Conservation (phyloP, 2,113 vertebrate genomes). For the Podarcis raffonei region DNA sequence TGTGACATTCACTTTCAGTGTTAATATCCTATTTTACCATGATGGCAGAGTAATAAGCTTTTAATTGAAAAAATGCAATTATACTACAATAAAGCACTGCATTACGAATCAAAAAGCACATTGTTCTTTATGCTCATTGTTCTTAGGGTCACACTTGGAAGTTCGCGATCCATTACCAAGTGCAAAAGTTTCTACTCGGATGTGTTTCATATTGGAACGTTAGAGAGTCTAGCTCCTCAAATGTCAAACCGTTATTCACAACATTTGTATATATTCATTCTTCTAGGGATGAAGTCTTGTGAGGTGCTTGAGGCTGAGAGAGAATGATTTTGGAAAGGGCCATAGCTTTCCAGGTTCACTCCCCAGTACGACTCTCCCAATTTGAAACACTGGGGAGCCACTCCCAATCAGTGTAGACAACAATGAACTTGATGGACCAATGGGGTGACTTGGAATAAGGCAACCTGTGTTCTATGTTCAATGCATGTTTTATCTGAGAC, state of each 20-base stretch:
- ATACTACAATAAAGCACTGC: constrained; percentile 49
- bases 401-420: too few relatives aligned
- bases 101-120: constrained; percentile 22
- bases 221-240: constrained; percentile 4
- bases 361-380: too few relatives aligned
- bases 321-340: too few relatives aligned
- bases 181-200: not conserved
- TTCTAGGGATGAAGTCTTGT: not conserved
- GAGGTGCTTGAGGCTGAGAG: not conserved
- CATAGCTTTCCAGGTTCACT: not conserved
- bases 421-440: too few relatives aligned
- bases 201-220: not conserved
- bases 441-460: too few relatives aligned
- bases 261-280: not conserved
- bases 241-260: not conserved
- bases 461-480: too few relatives aligned
- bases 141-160: constrained; percentile 36
- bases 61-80: constrained; percentile 55
- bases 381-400: too few relatives aligned
- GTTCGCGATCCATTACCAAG: not conserved
- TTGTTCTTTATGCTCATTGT: constrained; percentile 52
- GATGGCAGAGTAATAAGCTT: constrained; percentile 56
- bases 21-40: constrained; percentile 61
- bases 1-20: constrained; percentile 59
- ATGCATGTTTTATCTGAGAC: too few relatives aligned